These are phyloP conservation scores for Erethizon dorsatum DNA, from an alignment of 2,797 vertebrate species.

Conservation along the genomic window DNA sequence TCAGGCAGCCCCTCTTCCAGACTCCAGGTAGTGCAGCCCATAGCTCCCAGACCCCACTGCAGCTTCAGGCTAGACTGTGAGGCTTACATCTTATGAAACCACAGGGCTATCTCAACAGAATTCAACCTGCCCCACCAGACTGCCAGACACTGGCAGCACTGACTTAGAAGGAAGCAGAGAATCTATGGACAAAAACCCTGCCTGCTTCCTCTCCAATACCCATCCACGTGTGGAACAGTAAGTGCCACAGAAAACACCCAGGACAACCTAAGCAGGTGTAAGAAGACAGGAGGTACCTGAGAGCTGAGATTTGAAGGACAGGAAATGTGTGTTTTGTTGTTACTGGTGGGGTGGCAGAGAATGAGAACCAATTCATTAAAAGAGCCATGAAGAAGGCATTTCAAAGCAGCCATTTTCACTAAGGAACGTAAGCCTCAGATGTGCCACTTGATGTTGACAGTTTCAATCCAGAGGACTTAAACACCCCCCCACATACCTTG, in stretches of 20 bases:
- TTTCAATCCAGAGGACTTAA: not conserved
- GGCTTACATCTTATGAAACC: not conserved
- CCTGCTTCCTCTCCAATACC: not conserved
- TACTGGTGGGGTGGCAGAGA: not conserved
- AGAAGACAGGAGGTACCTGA: not conserved
- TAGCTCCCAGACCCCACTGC: not conserved
- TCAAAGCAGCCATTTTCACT: not conserved
- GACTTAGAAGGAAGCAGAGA: not conserved
- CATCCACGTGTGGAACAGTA: not conserved
- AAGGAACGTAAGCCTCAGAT: not conserved
- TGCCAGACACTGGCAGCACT: not conserved
- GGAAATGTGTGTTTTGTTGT: not conserved
- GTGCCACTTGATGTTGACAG: not conserved
- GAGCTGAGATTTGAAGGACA: not conserved
- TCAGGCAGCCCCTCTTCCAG: not conserved
- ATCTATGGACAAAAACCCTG: not conserved
- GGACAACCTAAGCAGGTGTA: not conserved
- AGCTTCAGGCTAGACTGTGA: not conserved
- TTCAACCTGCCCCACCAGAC: not conserved
- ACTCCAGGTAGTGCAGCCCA: not conserved
- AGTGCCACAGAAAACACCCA: not conserved
- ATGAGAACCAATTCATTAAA: not conserved
- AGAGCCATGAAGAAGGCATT: not conserved
- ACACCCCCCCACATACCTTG: not conserved
- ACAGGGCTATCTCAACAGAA: not conserved